Evolutionary conservation across 2,113 vertebrate genomes (phyloP).

Genomic region (Muntiacus reevesi): DNA sequence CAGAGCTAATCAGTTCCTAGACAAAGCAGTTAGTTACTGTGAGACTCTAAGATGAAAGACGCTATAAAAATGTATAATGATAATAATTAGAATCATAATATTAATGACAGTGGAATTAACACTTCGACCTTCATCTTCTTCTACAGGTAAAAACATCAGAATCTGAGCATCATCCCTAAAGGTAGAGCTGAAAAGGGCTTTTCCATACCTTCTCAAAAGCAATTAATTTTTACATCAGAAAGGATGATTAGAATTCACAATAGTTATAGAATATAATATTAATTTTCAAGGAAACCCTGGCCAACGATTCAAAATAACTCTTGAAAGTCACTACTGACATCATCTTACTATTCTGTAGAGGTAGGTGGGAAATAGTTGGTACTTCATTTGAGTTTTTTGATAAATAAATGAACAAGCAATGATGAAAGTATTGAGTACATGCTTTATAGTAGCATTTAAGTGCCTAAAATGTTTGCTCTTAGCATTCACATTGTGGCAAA

Average conservation of each 20-base stretch:
- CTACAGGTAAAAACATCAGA: slow-evolving; percentile 56
- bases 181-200: slow-evolving; percentile 50
- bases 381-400: slow-evolving; percentile 9
- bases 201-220: slow-evolving; percentile 58
- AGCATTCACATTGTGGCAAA: background rate
- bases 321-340: slow-evolving; percentile 41
- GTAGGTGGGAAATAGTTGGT: background rate
- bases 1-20: slow-evolving; percentile 70
- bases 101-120: slow-evolving; percentile 73
- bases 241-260: slow-evolving; percentile 39
- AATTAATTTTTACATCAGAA: slow-evolving; percentile 63
- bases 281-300: slow-evolving; percentile 50
- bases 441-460: background rate
- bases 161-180: slow-evolving; percentile 53
- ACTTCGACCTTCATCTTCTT: slow-evolving; percentile 65
- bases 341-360: slow-evolving; percentile 2
- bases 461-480: background rate
- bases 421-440: background rate
- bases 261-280: slow-evolving; percentile 46
- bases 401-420: slow-evolving; percentile 8
- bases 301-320: slow-evolving; percentile 48
- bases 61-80: slow-evolving; percentile 67
- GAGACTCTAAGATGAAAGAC: slow-evolving; percentile 59
- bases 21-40: slow-evolving; percentile 63
- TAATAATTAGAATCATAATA: slow-evolving; percentile 74